Evolutionary conservation across 2,797 vertebrate species (phyloP).

Genomic region (Etheostoma perlongum): DNA sequence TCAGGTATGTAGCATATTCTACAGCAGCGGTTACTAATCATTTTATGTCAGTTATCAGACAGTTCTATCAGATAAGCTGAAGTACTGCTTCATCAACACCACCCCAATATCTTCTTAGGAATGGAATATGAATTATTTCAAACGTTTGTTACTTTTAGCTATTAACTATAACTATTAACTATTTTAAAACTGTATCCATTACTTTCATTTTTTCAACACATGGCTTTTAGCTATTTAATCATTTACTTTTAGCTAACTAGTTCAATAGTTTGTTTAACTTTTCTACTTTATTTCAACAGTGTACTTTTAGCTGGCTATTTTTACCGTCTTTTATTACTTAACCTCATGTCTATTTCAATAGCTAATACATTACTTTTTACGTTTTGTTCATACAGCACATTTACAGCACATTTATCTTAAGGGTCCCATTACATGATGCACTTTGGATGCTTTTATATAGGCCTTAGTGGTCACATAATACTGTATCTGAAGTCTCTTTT

Average conservation of each 20-base stretch:
- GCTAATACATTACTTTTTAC: not conserved
- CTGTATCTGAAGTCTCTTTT: too few relatives aligned
- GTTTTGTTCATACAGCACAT: not conserved
- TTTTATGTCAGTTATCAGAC: not conserved
- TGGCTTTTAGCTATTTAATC: not conserved
- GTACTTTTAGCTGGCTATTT: not conserved
- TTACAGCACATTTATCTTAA: not conserved
- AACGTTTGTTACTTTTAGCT: not conserved
- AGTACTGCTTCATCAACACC: not conserved
- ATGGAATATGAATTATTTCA: not conserved
- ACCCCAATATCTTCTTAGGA: not conserved
- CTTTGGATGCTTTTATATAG: too few relatives aligned
- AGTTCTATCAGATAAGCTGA: not conserved
- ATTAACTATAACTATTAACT: too few relatives aligned
- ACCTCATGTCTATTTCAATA: not conserved
- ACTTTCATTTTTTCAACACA: not conserved
- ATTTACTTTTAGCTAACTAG: not conserved
- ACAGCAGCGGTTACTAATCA: not conserved
- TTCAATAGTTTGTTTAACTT: not conserved
- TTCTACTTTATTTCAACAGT: too few relatives aligned
- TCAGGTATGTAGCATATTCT: not conserved
- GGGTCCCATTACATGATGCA: too few relatives aligned
- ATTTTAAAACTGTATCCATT: not conserved
- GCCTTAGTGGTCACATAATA: too few relatives aligned
- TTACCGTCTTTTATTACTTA: not conserved